Evolutionary conservation across 2,797 vertebrate species (phyloP).

Genomic region (Pristis pectinata): DNA sequence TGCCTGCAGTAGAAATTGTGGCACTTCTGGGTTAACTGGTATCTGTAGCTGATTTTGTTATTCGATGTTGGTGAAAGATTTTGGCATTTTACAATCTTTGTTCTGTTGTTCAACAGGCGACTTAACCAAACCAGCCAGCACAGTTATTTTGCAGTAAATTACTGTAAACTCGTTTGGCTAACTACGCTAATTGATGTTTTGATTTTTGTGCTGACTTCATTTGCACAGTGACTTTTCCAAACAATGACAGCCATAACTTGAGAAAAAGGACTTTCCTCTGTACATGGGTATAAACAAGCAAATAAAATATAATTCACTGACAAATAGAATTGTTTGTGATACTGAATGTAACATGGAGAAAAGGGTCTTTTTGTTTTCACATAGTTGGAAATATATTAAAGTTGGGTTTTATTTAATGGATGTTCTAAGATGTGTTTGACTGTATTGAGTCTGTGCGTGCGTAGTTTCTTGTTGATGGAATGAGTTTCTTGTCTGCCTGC

Average conservation of each 20-base stretch:
- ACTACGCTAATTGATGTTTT: not conserved
- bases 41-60: not conserved
- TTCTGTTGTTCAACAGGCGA: not conserved
- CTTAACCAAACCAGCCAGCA: not conserved
- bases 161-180: not conserved
- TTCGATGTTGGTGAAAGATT: not conserved
- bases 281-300: not conserved
- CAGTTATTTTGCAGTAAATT: not conserved
- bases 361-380: not conserved
- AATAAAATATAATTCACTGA: slow-evolving; percentile 6
- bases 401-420: not conserved
- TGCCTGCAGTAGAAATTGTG: not conserved
- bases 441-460: not conserved
- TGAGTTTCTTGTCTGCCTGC: not conserved
- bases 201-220: not conserved
- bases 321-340: not conserved
- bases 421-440: not conserved
- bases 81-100: not conserved
- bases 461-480: not conserved
- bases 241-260: not conserved
- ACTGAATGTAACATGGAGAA: not conserved
- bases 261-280: not conserved
- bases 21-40: not conserved
- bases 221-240: not conserved
- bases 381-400: not conserved